Percentiles rank a stretch among this genome's conserved stretches.
phyloP scores from a whole-genome alignment of 1,140 invertebrate genomes.

The Zophobas atratus region DNA sequence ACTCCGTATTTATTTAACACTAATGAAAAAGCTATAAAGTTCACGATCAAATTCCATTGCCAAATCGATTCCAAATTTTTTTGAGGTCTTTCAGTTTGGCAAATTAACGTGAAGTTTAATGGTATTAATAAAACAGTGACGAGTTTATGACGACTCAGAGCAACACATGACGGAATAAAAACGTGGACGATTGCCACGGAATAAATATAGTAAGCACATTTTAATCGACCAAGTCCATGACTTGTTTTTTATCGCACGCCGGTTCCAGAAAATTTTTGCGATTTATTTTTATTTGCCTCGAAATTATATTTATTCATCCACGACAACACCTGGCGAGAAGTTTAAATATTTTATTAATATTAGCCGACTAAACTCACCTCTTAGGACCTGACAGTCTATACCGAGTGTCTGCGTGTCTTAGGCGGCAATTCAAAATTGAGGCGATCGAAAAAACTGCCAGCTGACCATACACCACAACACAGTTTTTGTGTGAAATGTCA shows the following conservation, averaged over 20 bases:
- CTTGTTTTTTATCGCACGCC: constrained; percentile 28
- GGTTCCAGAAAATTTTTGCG: constrained; percentile 14
- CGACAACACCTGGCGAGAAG: background rate
- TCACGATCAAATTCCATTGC: background rate
- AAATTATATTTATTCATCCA: constrained; percentile 8
- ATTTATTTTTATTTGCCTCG: constrained; percentile 30
- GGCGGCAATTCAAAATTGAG: background rate
- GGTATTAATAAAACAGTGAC: constrained; percentile 34
- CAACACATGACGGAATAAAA: constrained; percentile 35
- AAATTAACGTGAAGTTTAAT: constrained; percentile 22
- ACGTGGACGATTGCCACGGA: constrained; percentile 38
- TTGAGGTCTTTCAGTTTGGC: background rate
- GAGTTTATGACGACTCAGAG: constrained; percentile 28
- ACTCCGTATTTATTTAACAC: too few relatives aligned
- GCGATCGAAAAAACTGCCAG: constrained; percentile 9
- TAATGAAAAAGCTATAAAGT: too few relatives aligned
- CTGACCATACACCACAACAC: constrained; percentile 11
- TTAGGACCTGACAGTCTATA: background rate
- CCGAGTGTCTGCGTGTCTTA: background rate
- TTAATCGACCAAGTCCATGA: constrained; percentile 29
- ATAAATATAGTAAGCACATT: constrained; percentile 41
- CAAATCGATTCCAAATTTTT: constrained; percentile 16
- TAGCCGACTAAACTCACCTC: constrained; percentile 4
- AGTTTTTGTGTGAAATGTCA: background rate
- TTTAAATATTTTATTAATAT: constrained; percentile 7